Evolutionary conservation across 1,140 invertebrate genomes (phyloP).

Genomic region (Drosophila littoralis): DNA sequence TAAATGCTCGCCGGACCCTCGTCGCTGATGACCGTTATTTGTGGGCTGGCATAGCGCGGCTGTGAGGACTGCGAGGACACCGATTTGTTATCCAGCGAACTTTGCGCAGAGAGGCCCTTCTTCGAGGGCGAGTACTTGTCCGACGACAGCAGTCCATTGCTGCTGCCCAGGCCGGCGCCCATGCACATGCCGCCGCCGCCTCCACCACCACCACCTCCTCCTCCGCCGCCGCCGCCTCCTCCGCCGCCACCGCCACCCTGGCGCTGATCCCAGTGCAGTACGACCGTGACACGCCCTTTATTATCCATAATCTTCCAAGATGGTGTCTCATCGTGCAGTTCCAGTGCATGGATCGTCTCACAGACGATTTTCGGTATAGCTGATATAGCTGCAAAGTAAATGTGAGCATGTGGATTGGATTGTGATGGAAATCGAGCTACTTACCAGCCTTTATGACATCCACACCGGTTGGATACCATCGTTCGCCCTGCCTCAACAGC

Average conservation of each 20-base stretch:
- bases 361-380: constrained; percentile 98
- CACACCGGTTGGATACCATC: constrained; percentile 95
- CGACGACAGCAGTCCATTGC: constrained; percentile 89
- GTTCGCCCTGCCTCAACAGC: constrained; percentile 93
- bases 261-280: constrained; percentile 96
- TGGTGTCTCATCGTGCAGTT: constrained; percentile 96
- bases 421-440: neutral
- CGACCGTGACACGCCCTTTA: constrained; percentile 96
- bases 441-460: constrained; percentile 96
- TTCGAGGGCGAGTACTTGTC: constrained; percentile 88
- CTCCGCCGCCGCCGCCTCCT: constrained; percentile 85
- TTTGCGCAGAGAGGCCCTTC: constrained; percentile 86
- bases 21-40: constrained; percentile 96
- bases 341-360: constrained; percentile 96
- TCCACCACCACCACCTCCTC: constrained; percentile 85
- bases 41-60: constrained; percentile 88
- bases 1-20: constrained; percentile 88
- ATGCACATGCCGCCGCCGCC: constrained; percentile 85
- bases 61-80: constrained; percentile 85
- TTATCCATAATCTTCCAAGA: constrained; percentile 99
- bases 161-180: constrained; percentile 87
- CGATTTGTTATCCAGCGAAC: constrained; percentile 89
- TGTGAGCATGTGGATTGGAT: neutral
- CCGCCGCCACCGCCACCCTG: constrained; percentile 86
- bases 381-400: constrained; percentile 91